These are phyloP conservation scores for Silurus aristotelis DNA, from an alignment of 2,797 vertebrate genomes.

Conservation along the genomic window DNA sequence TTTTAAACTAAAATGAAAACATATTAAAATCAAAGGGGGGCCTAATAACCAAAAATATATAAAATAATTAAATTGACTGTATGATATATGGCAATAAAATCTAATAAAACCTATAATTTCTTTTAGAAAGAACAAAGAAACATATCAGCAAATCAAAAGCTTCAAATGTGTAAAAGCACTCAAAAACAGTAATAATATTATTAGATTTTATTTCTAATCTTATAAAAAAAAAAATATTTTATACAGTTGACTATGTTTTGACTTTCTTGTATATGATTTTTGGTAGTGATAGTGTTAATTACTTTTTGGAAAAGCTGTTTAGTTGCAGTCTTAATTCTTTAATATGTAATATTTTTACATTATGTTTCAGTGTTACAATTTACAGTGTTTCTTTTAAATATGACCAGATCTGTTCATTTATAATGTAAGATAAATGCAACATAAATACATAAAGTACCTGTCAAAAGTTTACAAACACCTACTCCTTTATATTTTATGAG, in stretches of 20 bases:
- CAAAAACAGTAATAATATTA: not conserved
- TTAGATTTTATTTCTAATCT: not conserved
- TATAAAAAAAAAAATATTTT: not conserved
- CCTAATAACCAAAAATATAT: not conserved
- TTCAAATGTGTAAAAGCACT: not conserved
- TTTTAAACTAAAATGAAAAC: not conserved
- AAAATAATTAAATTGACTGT: too few relatives aligned
- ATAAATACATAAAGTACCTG: not conserved
- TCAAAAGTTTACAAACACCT: too few relatives aligned
- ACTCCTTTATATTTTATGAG: too few relatives aligned
- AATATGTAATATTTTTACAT: not conserved
- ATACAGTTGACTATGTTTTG: not conserved
- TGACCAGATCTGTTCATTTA: conserved; percentile 4
- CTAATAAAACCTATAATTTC: not conserved
- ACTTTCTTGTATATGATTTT: not conserved
- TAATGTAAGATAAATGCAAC: not conserved
- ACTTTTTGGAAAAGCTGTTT: not conserved
- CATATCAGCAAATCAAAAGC: not conserved
- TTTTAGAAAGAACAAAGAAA: not conserved
- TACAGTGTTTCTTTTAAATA: not conserved
- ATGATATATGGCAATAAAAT: not conserved
- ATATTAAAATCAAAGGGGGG: not conserved
- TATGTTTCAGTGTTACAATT: not conserved
- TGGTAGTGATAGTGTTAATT: not conserved
- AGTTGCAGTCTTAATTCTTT: not conserved